Percentiles rank a stretch among this genome's conserved stretches.
phyloP scores from a whole-genome alignment of 2,797 vertebrate genomes.

The Bradypus variegatus region DNA sequence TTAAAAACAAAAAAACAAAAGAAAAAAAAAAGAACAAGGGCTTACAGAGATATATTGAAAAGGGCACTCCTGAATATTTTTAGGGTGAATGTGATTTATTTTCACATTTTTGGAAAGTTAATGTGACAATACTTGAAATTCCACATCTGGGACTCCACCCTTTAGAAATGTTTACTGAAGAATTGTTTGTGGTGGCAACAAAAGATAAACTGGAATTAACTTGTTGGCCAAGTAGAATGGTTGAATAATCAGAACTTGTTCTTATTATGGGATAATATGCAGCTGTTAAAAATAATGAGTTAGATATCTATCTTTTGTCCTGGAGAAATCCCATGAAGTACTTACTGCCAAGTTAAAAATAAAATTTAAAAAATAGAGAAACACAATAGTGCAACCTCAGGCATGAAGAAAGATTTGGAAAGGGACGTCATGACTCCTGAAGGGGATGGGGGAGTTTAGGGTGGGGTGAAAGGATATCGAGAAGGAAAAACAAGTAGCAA shows the following conservation, averaged over 20 bases:
- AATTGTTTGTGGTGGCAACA: neutral
- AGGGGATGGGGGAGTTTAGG: neutral
- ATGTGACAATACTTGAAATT: neutral
- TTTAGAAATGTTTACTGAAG: neutral
- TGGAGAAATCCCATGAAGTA: neutral
- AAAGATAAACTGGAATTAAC: neutral
- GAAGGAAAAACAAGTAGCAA: neutral
- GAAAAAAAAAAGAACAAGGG: neutral
- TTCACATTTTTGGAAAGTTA: neutral
- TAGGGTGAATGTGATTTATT: neutral
- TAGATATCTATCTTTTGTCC: neutral
- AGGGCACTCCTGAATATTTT: neutral
- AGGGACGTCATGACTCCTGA: neutral
- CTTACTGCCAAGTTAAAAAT: neutral
- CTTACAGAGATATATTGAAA: neutral
- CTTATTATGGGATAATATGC: neutral
- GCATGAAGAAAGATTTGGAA: neutral
- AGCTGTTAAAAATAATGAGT: constrained; percentile 24
- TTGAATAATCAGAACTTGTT: neutral
- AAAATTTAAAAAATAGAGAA: neutral
- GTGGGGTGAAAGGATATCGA: neutral
- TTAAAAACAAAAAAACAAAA: neutral
- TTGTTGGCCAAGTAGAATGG: neutral
- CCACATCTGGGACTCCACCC: neutral
- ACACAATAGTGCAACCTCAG: neutral